phyloP scores from a whole-genome alignment of 37 sponge, comb jelly and placozoan genomes.

The Spongilla lacustris region DNA sequence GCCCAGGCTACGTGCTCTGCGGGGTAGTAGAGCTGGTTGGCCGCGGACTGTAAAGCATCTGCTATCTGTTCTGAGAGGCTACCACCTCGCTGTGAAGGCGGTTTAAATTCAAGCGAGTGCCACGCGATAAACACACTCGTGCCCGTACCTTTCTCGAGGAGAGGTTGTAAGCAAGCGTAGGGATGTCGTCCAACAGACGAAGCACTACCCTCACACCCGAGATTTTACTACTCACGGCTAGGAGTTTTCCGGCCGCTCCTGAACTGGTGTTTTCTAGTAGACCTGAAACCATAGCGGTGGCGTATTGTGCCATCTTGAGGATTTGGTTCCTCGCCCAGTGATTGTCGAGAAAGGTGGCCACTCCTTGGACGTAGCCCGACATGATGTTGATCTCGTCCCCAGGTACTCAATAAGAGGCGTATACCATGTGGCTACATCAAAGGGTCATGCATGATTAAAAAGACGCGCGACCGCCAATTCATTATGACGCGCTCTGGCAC shows the following conservation, averaged over 20 bases:
- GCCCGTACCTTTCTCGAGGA: neutral
- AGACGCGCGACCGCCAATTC: no score
- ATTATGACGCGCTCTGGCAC: no score
- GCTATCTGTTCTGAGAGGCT: neutral
- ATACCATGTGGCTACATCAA: no score
- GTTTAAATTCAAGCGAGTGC: no score
- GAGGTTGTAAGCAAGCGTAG: slow-evolving; percentile 12
- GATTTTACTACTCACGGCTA: neutral
- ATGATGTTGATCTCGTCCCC: neutral
- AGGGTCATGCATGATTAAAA: no score
- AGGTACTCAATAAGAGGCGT: no score
- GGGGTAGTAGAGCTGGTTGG: slow-evolving; percentile 70
- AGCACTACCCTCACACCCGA: slow-evolving; percentile 50
- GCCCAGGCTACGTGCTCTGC: slow-evolving; percentile 78
- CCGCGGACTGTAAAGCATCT: neutral
- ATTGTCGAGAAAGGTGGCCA: slow-evolving; percentile 54
- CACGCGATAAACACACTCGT: no score
- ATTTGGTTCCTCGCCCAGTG: slow-evolving; percentile 62
- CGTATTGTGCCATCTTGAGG: slow-evolving; percentile 44
- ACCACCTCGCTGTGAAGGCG: neutral
- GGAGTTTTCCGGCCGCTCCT: neutral
- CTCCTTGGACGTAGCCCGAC: neutral
- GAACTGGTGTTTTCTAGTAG: neutral
- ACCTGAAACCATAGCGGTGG: slow-evolving; percentile 21
- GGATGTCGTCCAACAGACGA: slow-evolving; percentile 57